Base-by-base conservation (phyloP, 2,888 invertebrate species). In the Epirrhoe tristata region DNA sequence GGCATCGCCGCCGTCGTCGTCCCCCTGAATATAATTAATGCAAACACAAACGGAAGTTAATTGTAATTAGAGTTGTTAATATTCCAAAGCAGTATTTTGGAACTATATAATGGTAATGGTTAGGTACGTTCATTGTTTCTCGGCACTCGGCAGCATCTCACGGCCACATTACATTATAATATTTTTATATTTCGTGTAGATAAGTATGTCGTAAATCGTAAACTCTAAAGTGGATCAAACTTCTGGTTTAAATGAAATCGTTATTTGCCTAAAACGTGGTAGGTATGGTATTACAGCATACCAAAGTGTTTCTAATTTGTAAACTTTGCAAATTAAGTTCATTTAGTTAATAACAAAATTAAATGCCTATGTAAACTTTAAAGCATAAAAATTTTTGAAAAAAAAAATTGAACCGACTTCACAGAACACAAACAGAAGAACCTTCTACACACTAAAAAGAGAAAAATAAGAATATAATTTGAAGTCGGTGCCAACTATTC, bases 131-230 rank as follows among this genome's bases (percentile, higher is more conserved):
- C 55, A 17, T 55, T 55, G 55, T 55, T 36, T 17, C 39, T 39
- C 55, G 16, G 6, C 39, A 39, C 39, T 39, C 55, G 16, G 6
- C 39, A 39, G 17, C 55, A 55, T 55, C 55, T 55, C 39, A 55
- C 55, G 55, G 55, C 17, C 55, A 39, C 36, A 55, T 32, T 53
- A 53, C 36, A 55, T 53, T 53, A 53, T 53, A 34, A 48, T 48
- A 48, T 48, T 48, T 48, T 48, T 16, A 16, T 16, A 16, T 6
- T 48, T 48, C 14, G 6, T 24, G 48, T 14, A 48, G 16, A 16
- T 48, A 39, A 1, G 8, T 39, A 43, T 43, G 12, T 43, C 39
- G 39, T 43, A 43, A 43, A 10, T 43, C 12, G 10, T 43, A 43
- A 43, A 43, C 39, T 12, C 12, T 12, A 43, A 43, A 43, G 39